Percentiles rank a stretch among this genome's conserved stretches.
Conservation (phyloP, 2,797 vertebrate genomes). For the Apodemus agrarius region DNA sequence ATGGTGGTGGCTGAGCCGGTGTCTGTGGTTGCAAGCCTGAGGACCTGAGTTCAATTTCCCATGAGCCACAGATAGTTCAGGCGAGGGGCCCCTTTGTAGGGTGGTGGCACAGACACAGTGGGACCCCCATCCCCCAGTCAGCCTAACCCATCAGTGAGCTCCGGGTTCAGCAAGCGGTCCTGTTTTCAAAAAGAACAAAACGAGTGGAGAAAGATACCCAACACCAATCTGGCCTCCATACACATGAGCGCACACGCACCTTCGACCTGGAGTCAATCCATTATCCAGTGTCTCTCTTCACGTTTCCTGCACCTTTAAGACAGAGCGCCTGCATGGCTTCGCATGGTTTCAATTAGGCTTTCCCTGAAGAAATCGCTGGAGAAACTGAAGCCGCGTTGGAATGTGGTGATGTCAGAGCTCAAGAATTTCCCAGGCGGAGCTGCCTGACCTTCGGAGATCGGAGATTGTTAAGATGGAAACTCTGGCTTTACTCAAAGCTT, state of each 20-base stretch:
- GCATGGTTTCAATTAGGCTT: slow-evolving; percentile 66
- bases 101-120: not conserved
- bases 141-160: not conserved
- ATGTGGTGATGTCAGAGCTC: not conserved
- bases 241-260: not conserved
- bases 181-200: not conserved
- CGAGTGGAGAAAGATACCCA: not conserved
- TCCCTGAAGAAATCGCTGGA: slow-evolving; percentile 12
- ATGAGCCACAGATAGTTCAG: not conserved
- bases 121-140: not conserved
- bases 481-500: slow-evolving; percentile 33
- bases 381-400: slow-evolving; percentile 45
- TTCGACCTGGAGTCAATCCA: not conserved
- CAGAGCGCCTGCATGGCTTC: not conserved
- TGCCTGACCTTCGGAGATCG: slow-evolving; percentile 12
- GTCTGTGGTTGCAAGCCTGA: too few species aligned
- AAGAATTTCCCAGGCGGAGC: slow-evolving; percentile 56
- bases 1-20: not conserved
- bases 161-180: not conserved
- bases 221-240: not conserved
- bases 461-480: slow-evolving; percentile 28
- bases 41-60: not conserved
- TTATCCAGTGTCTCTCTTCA: not conserved
- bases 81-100: not conserved
- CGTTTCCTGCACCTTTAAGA: slow-evolving; percentile 58